Evolutionary conservation across 2,888 invertebrate genomes (phyloP), one percentile per base, ranked within the genome.

Genomic region (Suillia variegata): DNA sequence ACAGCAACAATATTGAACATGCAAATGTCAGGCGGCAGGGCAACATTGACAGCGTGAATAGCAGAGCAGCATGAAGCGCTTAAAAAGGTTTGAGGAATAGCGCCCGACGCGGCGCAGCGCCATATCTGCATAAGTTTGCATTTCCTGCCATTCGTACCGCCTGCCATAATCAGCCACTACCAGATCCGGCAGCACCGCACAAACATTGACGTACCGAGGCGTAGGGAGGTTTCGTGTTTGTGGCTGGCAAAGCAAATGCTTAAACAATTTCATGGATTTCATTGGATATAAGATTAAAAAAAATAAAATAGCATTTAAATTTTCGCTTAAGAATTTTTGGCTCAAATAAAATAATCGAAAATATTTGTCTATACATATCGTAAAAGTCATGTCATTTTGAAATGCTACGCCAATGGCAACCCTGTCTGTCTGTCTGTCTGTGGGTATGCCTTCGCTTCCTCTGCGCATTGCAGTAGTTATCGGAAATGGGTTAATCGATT

Each of bases 401-500:
- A n/a, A n/a, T n/a, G n/a, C n/a, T n/a, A n/a, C n/a, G n/a, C 6
- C 31, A 8, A 31, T 31, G 31, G 12, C 31, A 31, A 31, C 31
- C 31, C 31, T 31, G 31, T 6, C 31, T 38, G 38, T n/a, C n/a
- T 4, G 15, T 13, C n/a, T 6, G 38, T n/a, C n/a, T n/a, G n/a
- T n/a, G n/a, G n/a, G n/a, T n/a, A n/a, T n/a, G 8, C 38, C 13
- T 38, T n/a, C 38, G 38, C 15, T 38, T 6, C 13, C 38, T n/a
- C 70, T 74, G 76, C 76, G 76, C 76, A 78, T 71, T 78, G 78
- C 78, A 74, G 78, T 73, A 69, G 75, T 73, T 74, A 77, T 78
- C 76, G 76, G 75, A 78, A 77, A 77, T 78, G 70, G 76, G 77
- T 78, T 78, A 77, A 78, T 77, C 78, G 78, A 76, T 74, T 78